phyloP scores from a whole-genome alignment of 2,797 vertebrate genomes.

The Mycteria americana region DNA sequence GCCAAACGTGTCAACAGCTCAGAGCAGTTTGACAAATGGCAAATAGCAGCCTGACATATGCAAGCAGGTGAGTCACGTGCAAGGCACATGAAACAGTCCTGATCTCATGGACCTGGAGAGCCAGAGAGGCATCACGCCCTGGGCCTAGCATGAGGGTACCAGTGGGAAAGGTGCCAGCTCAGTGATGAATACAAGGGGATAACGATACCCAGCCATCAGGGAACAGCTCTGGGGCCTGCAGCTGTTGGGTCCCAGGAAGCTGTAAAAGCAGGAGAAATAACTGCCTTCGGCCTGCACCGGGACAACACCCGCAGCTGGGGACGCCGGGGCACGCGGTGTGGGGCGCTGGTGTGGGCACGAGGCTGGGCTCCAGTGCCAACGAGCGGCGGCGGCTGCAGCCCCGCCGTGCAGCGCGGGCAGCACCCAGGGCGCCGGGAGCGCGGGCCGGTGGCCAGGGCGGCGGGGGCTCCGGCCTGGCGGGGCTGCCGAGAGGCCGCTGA shows the following conservation, averaged over 20 bases:
- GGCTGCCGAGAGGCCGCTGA: background rate
- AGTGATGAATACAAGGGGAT: background rate
- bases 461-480: background rate
- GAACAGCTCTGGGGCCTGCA: too few relatives aligned
- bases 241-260: background rate
- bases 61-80: background rate
- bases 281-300: background rate
- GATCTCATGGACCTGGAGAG: fast-evolving
- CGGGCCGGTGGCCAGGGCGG: background rate
- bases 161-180: background rate
- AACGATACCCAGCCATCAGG: background rate
- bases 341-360: background rate
- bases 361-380: background rate
- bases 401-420: background rate
- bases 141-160: background rate
- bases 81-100: background rate
- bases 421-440: background rate
- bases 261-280: fast-evolving
- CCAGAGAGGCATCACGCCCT: background rate
- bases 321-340: background rate
- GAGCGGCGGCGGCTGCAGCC: background rate
- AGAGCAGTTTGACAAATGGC: background rate
- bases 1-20: background rate
- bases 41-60: background rate
- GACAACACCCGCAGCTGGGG: background rate